Conservation (phyloP, 2,888 invertebrate genomes). For the Monochamus alternatus region DNA sequence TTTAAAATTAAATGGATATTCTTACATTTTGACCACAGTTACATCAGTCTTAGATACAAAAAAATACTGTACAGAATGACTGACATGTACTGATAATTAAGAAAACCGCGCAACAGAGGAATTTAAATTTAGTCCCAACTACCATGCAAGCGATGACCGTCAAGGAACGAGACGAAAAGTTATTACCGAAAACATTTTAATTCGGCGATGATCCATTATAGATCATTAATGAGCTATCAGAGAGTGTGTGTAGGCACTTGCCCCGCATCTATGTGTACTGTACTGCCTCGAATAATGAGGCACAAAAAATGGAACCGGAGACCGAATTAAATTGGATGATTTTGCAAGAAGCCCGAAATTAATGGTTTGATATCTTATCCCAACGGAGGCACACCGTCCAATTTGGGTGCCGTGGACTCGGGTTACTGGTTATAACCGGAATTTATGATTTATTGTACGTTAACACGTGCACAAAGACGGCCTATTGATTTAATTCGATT, state of each 20-base stretch:
- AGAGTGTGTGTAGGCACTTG: constrained; percentile 21
- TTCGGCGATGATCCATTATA: constrained; percentile 26
- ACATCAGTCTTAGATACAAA: too few relatives aligned
- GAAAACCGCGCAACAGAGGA: constrained; percentile 21
- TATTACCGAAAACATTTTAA: constrained; percentile 30
- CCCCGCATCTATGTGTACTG: not conserved
- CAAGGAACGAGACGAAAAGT: constrained; percentile 21
- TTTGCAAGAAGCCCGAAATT: constrained; percentile 29
- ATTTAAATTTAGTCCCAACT: constrained; percentile 26
- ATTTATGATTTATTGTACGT: not conserved
- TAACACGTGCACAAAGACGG: not conserved
- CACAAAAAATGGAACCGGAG: constrained; percentile 21
- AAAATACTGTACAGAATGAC: not conserved
- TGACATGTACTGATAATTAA: constrained; percentile 8
- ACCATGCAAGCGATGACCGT: not conserved
- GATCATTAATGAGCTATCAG: constrained; percentile 28
- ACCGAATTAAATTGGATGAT: constrained; percentile 34
- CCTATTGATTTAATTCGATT: too few relatives aligned
- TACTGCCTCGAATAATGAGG: constrained; percentile 26
- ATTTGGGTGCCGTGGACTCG: constrained; percentile 19
- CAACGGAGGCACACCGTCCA: not conserved
- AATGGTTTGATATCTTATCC: constrained; percentile 15
- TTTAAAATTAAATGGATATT: too few relatives aligned
- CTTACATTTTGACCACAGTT: too few relatives aligned
- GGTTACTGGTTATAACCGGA: not conserved